Evolutionary conservation across 2,113 vertebrate genomes (phyloP).

Genomic region (Peromyscus leucopus): DNA sequence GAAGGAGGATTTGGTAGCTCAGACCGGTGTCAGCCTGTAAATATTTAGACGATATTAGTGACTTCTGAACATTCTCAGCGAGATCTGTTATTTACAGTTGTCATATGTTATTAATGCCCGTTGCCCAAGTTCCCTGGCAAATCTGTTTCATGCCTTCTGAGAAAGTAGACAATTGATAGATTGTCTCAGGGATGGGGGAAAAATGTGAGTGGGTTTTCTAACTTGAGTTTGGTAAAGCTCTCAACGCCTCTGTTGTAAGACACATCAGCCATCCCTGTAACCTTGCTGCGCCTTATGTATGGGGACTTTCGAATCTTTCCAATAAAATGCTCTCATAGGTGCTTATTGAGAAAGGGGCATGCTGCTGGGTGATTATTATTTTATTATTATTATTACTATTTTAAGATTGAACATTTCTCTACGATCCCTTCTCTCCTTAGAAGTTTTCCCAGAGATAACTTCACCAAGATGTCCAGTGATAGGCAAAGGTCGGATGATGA

Average conservation of each 20-base stretch:
- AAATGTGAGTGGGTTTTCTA: conserved; percentile 86
- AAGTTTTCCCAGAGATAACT: conserved; percentile 82
- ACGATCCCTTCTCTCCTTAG: not conserved
- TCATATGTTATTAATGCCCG: conserved; percentile 89
- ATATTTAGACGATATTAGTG: conserved; percentile 90
- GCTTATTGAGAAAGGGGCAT: not conserved
- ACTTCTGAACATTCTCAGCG: conserved; percentile 86
- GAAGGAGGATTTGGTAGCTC: conserved; percentile 79
- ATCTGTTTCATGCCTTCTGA: conserved; percentile 86
- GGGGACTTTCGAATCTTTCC: conserved; percentile 59
- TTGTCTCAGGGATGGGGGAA: conserved; percentile 86
- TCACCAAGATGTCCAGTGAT: conserved; percentile 94
- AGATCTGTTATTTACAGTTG: conserved; percentile 89
- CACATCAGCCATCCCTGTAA: conserved; percentile 53
- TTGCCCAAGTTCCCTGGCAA: conserved; percentile 87
- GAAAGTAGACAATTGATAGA: conserved; percentile 89
- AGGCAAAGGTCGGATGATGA: conserved; percentile 95
- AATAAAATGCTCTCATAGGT: conserved; percentile 7
- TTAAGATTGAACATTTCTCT: conserved; percentile 60
- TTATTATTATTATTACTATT: not conserved
- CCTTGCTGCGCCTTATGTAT: conserved; percentile 49
- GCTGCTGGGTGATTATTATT: not conserved
- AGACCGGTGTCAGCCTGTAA: conserved; percentile 87
- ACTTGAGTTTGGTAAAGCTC: conserved; percentile 74
- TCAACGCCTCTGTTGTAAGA: conserved; percentile 37